phyloP scores from a whole-genome alignment of 2,113 vertebrate genomes.

The Cyprinus carpio region DNA sequence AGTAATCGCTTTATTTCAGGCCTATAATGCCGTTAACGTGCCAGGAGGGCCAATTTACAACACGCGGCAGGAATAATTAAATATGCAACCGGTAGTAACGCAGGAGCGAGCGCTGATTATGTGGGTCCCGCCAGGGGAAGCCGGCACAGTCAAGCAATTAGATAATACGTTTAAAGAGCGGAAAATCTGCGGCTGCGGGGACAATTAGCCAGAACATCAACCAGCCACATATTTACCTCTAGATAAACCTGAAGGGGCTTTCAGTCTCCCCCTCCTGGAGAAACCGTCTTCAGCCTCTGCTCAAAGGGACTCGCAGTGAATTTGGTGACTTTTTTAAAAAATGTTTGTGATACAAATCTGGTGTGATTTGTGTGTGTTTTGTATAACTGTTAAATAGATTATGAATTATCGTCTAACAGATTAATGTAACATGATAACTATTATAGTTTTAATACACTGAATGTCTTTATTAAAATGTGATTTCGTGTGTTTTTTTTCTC shows the following conservation, averaged over 20 bases:
- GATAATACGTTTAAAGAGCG: constrained; percentile 94
- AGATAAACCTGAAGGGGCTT: constrained; percentile 62
- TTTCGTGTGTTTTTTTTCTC: background rate
- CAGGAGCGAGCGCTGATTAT: constrained; percentile 73
- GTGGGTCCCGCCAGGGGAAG: constrained; percentile 76
- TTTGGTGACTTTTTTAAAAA: background rate
- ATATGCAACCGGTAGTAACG: constrained; percentile 78
- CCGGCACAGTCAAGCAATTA: constrained; percentile 83
- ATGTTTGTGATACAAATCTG: no score
- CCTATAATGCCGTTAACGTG: constrained; percentile 88
- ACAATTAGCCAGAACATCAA: constrained; percentile 75
- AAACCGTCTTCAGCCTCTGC: background rate
- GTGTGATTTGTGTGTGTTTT: background rate
- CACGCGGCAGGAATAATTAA: constrained; percentile 90
- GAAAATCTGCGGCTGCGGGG: constrained; percentile 78
- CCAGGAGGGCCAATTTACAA: constrained; percentile 88
- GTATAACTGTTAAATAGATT: background rate
- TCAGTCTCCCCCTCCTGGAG: background rate
- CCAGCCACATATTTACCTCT: constrained; percentile 67
- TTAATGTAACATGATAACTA: background rate
- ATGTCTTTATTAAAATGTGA: no score
- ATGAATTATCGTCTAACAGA: background rate
- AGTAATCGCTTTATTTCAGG: constrained; percentile 89
- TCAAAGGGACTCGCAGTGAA: no score
- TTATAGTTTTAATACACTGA: no score